phyloP scores from a whole-genome alignment of 2,797 vertebrate species.

The Coregonus ussuriensis region DNA sequence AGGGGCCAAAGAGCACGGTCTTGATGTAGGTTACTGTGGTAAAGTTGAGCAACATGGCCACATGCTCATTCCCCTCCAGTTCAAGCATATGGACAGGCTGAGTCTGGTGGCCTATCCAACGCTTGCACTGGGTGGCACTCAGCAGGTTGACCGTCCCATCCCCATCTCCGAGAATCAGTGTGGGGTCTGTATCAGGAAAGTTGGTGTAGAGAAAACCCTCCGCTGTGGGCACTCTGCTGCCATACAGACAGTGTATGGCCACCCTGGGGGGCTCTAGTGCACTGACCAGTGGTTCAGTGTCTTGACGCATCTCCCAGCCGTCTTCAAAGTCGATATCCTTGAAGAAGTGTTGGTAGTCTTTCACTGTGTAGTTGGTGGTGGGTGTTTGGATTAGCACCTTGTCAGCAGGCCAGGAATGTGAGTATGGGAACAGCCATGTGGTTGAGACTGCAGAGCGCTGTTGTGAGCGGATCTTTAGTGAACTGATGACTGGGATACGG shows the following conservation, averaged over 20 bases:
- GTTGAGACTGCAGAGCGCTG: constrained; percentile 93
- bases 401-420: constrained; percentile 85
- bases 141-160: constrained; percentile 93
- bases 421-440: constrained; percentile 91
- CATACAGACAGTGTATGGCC: constrained; percentile 88
- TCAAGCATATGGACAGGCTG: constrained; percentile 80
- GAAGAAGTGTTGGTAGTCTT: constrained; percentile 86
- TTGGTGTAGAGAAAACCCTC: constrained; percentile 84
- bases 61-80: constrained; percentile 88
- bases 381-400: constrained; percentile 87
- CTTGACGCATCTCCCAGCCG: constrained; percentile 91
- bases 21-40: constrained; percentile 90
- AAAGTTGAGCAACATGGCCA: constrained; percentile 86
- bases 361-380: constrained; percentile 85
- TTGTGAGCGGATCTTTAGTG: constrained; percentile 90
- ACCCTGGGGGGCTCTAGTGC: constrained; percentile 82
- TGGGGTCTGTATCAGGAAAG: constrained; percentile 90
- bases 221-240: constrained; percentile 82
- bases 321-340: constrained; percentile 86
- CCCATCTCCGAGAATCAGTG: constrained; percentile 78
- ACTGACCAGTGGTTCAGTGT: constrained; percentile 84
- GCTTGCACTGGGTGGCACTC: constrained; percentile 84
- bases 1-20: constrained; percentile 79
- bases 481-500: constrained; percentile 89
- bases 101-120: constrained; percentile 81